Evolutionary conservation across 2,797 vertebrate species (phyloP), one percentile per base, ranked within the genome.

Genomic region (Neostethus bicornis): DNA sequence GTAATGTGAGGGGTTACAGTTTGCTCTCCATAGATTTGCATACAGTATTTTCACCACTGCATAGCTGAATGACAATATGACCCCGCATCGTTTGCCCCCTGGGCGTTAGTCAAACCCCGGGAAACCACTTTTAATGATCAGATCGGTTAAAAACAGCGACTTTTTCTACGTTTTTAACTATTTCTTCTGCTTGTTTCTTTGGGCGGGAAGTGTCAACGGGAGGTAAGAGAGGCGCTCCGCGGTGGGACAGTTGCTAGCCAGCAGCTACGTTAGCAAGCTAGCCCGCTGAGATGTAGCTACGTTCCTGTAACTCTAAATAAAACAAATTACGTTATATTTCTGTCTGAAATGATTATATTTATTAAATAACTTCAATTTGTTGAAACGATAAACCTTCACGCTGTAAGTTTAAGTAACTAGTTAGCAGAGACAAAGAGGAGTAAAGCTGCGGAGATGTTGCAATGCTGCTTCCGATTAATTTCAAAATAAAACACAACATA

Each of bases 21-120:
- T 51, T 73, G 65, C 70, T 77, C 79, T 67, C 43, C 60, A 70
- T 52, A 75, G 11, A 9, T 79, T 76, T 79, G 70, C 85, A 83
- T 79, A 73, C 66, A 62, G 53, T 85, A 75, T 77, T 75, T 75
- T 69, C 67, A n/a, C 84, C 80, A 76, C 88, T 79, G 89, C 90
- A 89, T 77, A 85, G 89, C 87, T 73, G 77, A 80, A 85, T 85
- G 84, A 91, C 88, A 86, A 83, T 73, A 91, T 91, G 90, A 91
- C 87, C 89, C 88, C 61, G 84, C 67, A 59, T 58, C 59, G 69
- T 75, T 77, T 80, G 78, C 71, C 80, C 70, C 77, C 60, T 45
- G 64, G 73, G 64, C 64, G 64, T 46, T 80, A 67, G 66, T 64
- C 13, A 49, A 35, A 35, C 48, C 14, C 9, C 34, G 16, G 48